A percentile compares a stretch with the other conserved stretches of the same genome.
Evolutionary conservation across 2,113 vertebrate genomes (phyloP).

Genomic region (Cyprinodon variegatus): DNA sequence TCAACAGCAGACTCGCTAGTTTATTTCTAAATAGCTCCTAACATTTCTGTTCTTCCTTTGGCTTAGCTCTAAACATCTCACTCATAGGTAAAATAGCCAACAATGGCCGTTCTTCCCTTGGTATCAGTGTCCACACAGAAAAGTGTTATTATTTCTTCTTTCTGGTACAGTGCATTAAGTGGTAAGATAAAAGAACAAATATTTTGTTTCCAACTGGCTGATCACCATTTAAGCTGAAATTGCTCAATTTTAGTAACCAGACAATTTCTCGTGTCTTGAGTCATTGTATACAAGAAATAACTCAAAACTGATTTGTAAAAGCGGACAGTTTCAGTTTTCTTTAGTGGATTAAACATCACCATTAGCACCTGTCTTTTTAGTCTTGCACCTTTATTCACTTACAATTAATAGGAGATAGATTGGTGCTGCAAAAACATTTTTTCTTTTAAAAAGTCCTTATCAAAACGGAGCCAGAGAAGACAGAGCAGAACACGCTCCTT

Average conservation of each 20-base stretch:
- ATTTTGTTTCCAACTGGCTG: no score
- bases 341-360: background rate
- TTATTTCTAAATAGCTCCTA: background rate
- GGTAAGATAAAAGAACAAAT: no score
- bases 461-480: background rate
- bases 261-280: background rate
- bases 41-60: background rate
- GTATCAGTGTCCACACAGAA: background rate
- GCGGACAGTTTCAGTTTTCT: background rate
- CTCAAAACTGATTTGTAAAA: background rate
- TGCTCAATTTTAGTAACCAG: background rate
- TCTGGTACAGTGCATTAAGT: background rate
- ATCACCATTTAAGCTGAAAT: no score
- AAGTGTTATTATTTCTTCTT: no score
- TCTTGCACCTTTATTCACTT: background rate
- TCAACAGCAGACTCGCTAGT: background rate
- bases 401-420: background rate
- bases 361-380: background rate
- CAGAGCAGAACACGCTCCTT: constrained; percentile 41
- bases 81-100: background rate
- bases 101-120: background rate
- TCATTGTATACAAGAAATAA: background rate
- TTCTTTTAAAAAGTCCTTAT: background rate
- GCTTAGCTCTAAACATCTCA: background rate
- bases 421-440: constrained; percentile 6